Percentiles rank a stretch among this genome's conserved stretches.
phyloP scores from a whole-genome alignment of 1,140 invertebrate genomes.

The Achatina immaculata region DNA sequence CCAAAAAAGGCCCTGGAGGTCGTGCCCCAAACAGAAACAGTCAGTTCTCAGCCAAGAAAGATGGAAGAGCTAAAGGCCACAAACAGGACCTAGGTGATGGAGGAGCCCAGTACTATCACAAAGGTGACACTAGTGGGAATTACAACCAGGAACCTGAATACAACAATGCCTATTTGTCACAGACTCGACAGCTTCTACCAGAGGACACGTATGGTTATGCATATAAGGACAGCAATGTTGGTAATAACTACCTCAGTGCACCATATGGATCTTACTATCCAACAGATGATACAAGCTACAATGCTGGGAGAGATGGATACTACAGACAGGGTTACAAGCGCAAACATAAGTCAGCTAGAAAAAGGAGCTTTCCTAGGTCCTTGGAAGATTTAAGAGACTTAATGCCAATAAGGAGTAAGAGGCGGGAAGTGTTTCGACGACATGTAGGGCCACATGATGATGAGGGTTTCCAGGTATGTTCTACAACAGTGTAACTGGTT shows the following conservation, averaged over 20 bases:
- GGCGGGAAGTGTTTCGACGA: slow-evolving; percentile 45
- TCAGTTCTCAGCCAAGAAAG: not conserved
- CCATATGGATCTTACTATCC: slow-evolving; percentile 25
- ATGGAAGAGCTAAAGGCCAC: not conserved
- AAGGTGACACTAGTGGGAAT: not conserved
- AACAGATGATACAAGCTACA: not conserved
- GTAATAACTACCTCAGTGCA: not conserved
- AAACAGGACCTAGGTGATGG: not conserved
- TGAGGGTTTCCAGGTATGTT: slow-evolving; percentile 66
- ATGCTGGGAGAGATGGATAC: not conserved
- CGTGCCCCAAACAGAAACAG: not conserved
- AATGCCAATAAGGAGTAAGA: not conserved
- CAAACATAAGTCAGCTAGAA: not conserved
- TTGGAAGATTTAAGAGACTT: not conserved
- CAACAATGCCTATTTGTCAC: not conserved
- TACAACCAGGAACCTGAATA: not conserved
- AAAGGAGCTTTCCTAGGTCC: not conserved
- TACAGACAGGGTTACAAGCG: not conserved
- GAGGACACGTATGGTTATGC: slow-evolving; percentile 8
- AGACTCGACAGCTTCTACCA: not conserved
- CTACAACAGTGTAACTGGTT: not conserved
- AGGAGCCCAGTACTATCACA: not conserved
- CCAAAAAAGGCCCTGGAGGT: slow-evolving; percentile 31
- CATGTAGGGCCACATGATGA: slow-evolving; percentile 73
- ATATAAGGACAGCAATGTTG: slow-evolving; percentile 4